Percentiles rank a stretch among this genome's conserved stretches.
These are phyloP conservation scores for Drosophila ironensis DNA, from an alignment of 1,140 invertebrate genomes.

Conservation along the genomic window DNA sequence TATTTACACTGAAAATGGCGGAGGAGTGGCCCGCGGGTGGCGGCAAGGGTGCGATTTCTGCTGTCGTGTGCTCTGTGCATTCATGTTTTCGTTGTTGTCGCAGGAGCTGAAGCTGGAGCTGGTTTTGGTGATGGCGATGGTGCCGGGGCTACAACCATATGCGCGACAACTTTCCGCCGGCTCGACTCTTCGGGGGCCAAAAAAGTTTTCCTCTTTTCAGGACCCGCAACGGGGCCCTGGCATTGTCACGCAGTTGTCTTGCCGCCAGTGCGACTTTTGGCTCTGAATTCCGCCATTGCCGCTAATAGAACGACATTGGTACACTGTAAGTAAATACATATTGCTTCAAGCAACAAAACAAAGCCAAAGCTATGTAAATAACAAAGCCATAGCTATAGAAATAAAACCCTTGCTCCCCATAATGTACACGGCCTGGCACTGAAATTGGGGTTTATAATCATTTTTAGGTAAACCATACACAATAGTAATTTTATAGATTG, in stretches of 20 bases:
- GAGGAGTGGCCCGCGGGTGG: neutral
- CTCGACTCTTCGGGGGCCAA: neutral
- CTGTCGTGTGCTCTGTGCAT: constrained; percentile 11
- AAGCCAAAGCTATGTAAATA: neutral
- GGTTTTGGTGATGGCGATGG: too few relatives aligned
- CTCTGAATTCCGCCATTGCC: constrained; percentile 18
- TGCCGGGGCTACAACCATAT: constrained; percentile 37
- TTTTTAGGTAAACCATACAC: too few relatives aligned
- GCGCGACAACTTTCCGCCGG: constrained; percentile 37
- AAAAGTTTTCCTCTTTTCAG: constrained; percentile 42
- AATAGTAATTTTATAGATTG: too few relatives aligned
- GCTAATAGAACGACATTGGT: constrained; percentile 33
- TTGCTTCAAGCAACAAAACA: neutral
- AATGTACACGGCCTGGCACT: too few relatives aligned
- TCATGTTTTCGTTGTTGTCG: constrained; percentile 13
- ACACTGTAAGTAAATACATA: neutral
- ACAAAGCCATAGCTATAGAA: neutral
- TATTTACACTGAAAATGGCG: constrained; percentile 66
- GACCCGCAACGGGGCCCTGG: constrained; percentile 21
- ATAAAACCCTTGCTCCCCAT: too few relatives aligned
- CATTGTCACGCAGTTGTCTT: constrained; percentile 70
- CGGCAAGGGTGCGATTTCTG: constrained; percentile 22
- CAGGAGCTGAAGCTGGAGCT: too few relatives aligned
- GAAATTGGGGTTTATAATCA: too few relatives aligned
- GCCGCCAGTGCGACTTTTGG: constrained; percentile 31